These are phyloP conservation scores for Halictus quadricinctus DNA, from an alignment of 2,888 invertebrate genomes.

Conservation along the genomic window DNA sequence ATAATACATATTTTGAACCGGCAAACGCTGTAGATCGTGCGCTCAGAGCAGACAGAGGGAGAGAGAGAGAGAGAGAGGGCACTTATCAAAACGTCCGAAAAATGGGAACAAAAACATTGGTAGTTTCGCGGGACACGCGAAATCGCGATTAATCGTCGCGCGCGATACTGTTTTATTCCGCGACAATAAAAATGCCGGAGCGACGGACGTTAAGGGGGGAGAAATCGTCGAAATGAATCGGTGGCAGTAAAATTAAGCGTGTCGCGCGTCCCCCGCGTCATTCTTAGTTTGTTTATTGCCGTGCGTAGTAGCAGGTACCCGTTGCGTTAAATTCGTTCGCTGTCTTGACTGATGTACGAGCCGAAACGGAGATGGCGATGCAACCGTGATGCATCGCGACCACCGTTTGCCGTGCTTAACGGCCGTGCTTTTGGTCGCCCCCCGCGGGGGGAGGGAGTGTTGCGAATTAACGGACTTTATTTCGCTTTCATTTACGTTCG, in stretches of 20 bases:
- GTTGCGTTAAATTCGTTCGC: conserved; percentile 47
- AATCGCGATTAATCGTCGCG: conserved; percentile 17
- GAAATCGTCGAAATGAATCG: conserved; percentile 39
- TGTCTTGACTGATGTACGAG: conserved; percentile 43
- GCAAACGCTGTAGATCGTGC: not conserved
- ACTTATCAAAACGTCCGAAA: not conserved
- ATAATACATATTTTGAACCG: not conserved
- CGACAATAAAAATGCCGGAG: not conserved
- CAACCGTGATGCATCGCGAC: conserved; percentile 27
- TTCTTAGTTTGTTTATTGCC: conserved; percentile 52
- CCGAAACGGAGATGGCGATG: conserved; percentile 30
- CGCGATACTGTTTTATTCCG: conserved; percentile 6
- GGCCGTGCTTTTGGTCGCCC: conserved; percentile 4
- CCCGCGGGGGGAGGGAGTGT: not conserved
- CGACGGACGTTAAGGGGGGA: not conserved
- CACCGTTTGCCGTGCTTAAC: conserved; percentile 26
- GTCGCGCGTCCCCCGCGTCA: conserved; percentile 11
- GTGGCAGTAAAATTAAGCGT: conserved; percentile 34
- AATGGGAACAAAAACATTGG: not conserved
- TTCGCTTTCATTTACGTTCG: conserved; percentile 20
- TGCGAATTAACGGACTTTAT: conserved; percentile 35
- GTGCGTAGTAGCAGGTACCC: conserved; percentile 7
- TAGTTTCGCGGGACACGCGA: not conserved
- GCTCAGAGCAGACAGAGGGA: not conserved
- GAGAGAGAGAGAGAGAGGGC: not conserved